Evolutionary conservation across 2,797 vertebrate species (phyloP).

Genomic region (Arrhamphus sclerolepis): DNA sequence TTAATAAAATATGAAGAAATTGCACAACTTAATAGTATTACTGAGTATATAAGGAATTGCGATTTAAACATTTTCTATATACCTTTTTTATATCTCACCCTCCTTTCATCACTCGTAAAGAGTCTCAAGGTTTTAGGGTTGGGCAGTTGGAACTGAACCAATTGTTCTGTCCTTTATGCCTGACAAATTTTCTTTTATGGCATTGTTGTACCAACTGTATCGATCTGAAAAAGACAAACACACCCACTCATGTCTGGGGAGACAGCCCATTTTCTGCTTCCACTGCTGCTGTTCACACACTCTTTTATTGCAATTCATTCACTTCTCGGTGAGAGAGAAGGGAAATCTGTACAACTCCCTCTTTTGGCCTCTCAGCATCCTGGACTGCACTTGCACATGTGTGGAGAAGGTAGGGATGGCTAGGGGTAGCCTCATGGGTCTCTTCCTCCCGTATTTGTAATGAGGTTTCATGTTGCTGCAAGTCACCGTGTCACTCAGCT

Average conservation of each 20-base stretch:
- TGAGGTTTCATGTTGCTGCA: slow-evolving; percentile 61
- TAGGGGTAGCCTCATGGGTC: slow-evolving; percentile 21
- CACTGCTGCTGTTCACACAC: slow-evolving; percentile 25
- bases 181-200: slow-evolving; percentile 75
- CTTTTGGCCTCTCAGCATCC: slow-evolving; percentile 34
- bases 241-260: slow-evolving; percentile 47
- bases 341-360: slow-evolving; percentile 6
- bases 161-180: slow-evolving; percentile 68
- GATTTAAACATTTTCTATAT: neutral
- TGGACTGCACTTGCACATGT: slow-evolving; percentile 8
- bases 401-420: slow-evolving; percentile 1
- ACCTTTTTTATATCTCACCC: neutral
- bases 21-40: no score
- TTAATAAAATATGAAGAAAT: no score
- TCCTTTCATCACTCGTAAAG: slow-evolving; percentile 5
- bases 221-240: slow-evolving; percentile 80
- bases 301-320: slow-evolving; percentile 39
- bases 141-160: slow-evolving; percentile 41
- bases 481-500: slow-evolving; percentile 66
- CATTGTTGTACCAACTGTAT: slow-evolving; percentile 62
- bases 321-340: slow-evolving; percentile 16
- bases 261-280: slow-evolving; percentile 31
- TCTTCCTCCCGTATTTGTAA: slow-evolving; percentile 57
- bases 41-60: neutral
- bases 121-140: slow-evolving; percentile 17